Evolutionary conservation across 2,113 vertebrate genomes (phyloP).

Genomic region (Candoia aspera): DNA sequence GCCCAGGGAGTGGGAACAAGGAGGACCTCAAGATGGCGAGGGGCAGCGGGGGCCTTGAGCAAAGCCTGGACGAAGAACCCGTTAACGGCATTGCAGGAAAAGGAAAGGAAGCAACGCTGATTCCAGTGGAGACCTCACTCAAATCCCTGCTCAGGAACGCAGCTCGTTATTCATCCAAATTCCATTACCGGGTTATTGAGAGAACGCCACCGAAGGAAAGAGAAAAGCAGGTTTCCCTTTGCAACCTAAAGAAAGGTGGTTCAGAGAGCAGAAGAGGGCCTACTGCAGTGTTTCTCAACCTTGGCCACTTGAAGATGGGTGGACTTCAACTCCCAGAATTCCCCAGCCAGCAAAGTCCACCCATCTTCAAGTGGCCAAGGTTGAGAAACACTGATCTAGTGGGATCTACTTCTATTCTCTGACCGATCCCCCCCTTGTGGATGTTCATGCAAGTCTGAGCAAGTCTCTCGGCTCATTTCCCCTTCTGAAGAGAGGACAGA

Average conservation of each 20-base stretch:
- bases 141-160: not conserved
- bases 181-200: not conserved
- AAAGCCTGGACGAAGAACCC: not conserved
- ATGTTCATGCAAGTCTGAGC: not conserved
- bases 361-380: no score
- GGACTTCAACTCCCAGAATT: no score
- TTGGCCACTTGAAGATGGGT: no score
- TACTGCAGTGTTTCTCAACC: no score
- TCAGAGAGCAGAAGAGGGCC: not conserved
- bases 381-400: not conserved
- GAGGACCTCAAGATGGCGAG: not conserved
- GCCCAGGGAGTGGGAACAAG: no score
- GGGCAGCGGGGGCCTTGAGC: accelerated
- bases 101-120: not conserved
- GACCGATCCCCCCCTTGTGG: not conserved
- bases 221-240: not conserved
- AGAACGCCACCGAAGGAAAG: not conserved
- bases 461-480: not conserved
- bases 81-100: not conserved
- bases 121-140: not conserved
- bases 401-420: no score
- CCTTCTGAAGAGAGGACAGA: not conserved
- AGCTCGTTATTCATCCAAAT: not conserved
- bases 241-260: not conserved
- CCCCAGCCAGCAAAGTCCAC: no score